These are phyloP conservation scores for Tenualosa thibaudeaui DNA, from an alignment of 2,797 vertebrate species.

Conservation along the genomic window DNA sequence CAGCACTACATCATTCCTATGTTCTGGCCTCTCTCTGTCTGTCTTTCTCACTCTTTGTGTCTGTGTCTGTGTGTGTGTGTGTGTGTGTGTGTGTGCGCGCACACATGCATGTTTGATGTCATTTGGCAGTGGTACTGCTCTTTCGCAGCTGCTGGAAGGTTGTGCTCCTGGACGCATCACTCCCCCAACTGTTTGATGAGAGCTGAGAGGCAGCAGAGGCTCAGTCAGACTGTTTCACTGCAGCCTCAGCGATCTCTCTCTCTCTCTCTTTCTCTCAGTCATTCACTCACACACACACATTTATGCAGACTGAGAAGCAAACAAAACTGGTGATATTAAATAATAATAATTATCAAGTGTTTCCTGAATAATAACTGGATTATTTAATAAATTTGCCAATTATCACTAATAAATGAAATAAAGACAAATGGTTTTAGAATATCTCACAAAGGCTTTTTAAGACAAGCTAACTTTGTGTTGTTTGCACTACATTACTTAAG, in stretches of 20 bases:
- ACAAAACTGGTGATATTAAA: too few species aligned
- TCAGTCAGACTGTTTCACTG: constrained; percentile 60
- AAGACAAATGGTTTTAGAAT: background rate
- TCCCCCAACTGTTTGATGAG: constrained; percentile 68
- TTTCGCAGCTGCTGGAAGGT: constrained; percentile 69
- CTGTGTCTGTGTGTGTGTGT: too few species aligned
- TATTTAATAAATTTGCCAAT: background rate
- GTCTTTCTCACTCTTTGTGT: background rate
- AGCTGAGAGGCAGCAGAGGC: constrained; percentile 69
- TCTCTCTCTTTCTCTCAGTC: constrained; percentile 57
- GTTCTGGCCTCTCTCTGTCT: background rate
- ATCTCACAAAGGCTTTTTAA: background rate
- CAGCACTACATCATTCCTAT: background rate
- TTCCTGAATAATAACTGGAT: background rate
- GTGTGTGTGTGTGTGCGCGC: constrained; percentile 1
- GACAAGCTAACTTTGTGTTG: too few species aligned
- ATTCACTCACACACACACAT: constrained; percentile 42
- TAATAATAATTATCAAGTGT: too few species aligned
- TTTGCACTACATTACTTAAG: too few species aligned
- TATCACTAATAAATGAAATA: background rate
- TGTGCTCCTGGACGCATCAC: constrained; percentile 69
- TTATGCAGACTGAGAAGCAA: too few species aligned
- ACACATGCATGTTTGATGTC: background rate
- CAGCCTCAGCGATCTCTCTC: constrained; percentile 62
- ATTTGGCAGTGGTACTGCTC: constrained; percentile 49